Evolutionary conservation across 2,888 invertebrate genomes (phyloP).

Genomic region (Ornithoptera priamus): DNA sequence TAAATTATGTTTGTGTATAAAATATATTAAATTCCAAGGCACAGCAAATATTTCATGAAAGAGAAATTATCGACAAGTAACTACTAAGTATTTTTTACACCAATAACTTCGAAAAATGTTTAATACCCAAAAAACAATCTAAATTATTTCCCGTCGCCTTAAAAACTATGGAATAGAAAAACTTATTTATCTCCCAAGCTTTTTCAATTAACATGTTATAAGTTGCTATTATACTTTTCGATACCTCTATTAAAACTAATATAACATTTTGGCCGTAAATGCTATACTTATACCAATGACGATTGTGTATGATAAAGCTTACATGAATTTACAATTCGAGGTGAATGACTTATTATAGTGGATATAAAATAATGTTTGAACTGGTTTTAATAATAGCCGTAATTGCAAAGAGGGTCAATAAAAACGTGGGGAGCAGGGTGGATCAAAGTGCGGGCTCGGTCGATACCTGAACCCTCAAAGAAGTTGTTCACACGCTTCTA

Average conservation of each 20-base stretch:
- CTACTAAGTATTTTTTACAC: background rate
- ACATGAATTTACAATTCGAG: slow-evolving; percentile 7
- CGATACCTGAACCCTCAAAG: slow-evolving; percentile 52
- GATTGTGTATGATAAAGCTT: background rate
- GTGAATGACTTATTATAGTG: slow-evolving; percentile 22
- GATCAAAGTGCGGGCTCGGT: slow-evolving; percentile 60
- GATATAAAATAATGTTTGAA: slow-evolving; percentile 23
- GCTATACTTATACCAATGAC: too few relatives aligned
- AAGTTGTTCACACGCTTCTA: slow-evolving; percentile 42
- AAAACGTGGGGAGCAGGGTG: slow-evolving; percentile 40
- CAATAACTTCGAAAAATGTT: background rate
- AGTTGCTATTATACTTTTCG: too few relatives aligned
- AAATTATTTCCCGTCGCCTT: background rate
- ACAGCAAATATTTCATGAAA: background rate
- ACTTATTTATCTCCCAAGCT: background rate
- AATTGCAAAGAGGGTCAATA: slow-evolving; percentile 41
- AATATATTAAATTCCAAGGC: too few relatives aligned
- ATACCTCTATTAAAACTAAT: too few relatives aligned
- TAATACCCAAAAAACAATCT: background rate
- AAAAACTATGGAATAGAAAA: background rate
- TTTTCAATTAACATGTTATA: background rate
- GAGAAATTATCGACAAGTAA: background rate
- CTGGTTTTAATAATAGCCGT: slow-evolving; percentile 29
- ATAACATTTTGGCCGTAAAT: too few relatives aligned
- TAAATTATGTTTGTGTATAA: too few relatives aligned